These are phyloP conservation scores for Oscheius onirici DNA, from an alignment of 2,888 invertebrate genomes.

Conservation along the genomic window DNA sequence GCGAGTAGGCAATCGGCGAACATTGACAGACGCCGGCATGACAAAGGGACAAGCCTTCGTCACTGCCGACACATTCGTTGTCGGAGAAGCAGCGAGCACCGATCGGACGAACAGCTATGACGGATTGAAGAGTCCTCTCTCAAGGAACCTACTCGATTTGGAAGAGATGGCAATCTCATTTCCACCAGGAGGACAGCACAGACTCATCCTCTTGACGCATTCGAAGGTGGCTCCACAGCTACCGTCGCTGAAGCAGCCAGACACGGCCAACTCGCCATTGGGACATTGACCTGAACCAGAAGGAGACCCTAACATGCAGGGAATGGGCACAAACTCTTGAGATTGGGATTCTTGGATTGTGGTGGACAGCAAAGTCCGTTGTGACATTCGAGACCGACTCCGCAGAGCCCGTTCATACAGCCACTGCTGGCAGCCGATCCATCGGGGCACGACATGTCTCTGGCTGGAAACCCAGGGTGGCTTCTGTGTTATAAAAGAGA, in stretches of 20 bases:
- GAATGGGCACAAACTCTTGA: slow-evolving; percentile 35
- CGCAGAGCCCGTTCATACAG: slow-evolving; percentile 68
- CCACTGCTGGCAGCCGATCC: slow-evolving; percentile 58
- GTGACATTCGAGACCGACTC: slow-evolving; percentile 60
- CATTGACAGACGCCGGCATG: slow-evolving; percentile 60
- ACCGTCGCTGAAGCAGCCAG: slow-evolving; percentile 59
- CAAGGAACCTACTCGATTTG: slow-evolving; percentile 19
- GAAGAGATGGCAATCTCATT: slow-evolving; percentile 1
- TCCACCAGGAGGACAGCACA: slow-evolving; percentile 50
- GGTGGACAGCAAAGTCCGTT: slow-evolving; percentile 54
- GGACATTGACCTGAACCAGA: slow-evolving; percentile 55
- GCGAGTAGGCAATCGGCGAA: slow-evolving; percentile 58
- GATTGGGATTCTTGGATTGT: not conserved
- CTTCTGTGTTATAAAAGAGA: not conserved
- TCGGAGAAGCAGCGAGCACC: slow-evolving; percentile 56
- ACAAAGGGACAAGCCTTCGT: slow-evolving; percentile 59
- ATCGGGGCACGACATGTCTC: slow-evolving; percentile 48
- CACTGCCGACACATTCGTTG: slow-evolving; percentile 58
- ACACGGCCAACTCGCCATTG: slow-evolving; percentile 55
- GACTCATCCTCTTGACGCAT: slow-evolving; percentile 50
- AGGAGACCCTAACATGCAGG: slow-evolving; percentile 1
- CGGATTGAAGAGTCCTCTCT: not conserved
- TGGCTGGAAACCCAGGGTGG: slow-evolving; percentile 6
- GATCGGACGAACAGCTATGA: slow-evolving; percentile 52
- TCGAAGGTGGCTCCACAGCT: slow-evolving; percentile 56